Base-by-base conservation (phyloP, 2,797 vertebrate genomes). In the Eulemur coronatus region DNA sequence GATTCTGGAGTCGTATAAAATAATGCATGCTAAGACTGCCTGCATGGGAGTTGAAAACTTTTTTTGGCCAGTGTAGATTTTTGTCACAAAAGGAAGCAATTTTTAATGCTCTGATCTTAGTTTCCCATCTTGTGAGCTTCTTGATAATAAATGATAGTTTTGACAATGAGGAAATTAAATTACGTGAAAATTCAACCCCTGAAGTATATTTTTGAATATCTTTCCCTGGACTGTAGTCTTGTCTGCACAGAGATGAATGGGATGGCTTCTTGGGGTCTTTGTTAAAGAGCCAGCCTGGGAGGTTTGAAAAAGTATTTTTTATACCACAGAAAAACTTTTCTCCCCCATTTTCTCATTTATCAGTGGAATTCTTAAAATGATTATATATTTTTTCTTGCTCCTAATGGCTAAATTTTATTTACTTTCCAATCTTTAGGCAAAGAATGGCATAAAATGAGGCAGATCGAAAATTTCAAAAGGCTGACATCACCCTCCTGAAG, bases 151-250 rank as follows among this genome's bases (percentile, higher is more conserved):
- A 43, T 93, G 52, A 55, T 69, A 67, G 76, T 96, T 95, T 93
- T 96, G 73, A 59, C 48, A 94, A 26, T 50, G 43, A 96, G 28
- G 57, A 81, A 95, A 85, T 96, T 92, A 84, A 95, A 89, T 95
- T 84, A 80, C 43, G 43, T 96, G 35, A 57, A 80, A 82, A 76
- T 89, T 94, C 18, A 75, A 17, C 30, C 46, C 28, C 50, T 82
- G 24, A 81, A 75, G 72, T 80, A 22, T 61, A 82, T 86, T 94
- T 97, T 90, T 24, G 4, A 38, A 35, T 86, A 30, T 89, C 50
- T 70, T 91, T 91, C 43, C 38, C 41, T 72, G 48, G 33, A 17
- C 48, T 96, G 24, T 87, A 69, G 38, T 67, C 59, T 92, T 92
- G 20, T 92, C 35, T 85, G 35, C 46, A 94, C 65, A 89, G 73